phyloP scores from a whole-genome alignment of 2,888 invertebrate genomes.

The Polia nebulosa region DNA sequence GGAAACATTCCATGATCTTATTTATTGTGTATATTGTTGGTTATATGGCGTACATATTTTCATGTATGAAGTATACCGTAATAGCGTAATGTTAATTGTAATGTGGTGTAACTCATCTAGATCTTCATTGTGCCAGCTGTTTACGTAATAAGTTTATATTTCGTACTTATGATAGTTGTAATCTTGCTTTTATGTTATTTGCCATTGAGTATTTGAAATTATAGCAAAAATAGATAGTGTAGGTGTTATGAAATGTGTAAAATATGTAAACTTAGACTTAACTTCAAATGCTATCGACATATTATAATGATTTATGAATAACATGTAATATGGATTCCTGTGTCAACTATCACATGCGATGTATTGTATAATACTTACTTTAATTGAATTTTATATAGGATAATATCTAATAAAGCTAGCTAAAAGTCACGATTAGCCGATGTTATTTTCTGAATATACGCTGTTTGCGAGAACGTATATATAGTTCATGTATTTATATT shows the following conservation, averaged over 20 bases:
- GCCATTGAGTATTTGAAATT: slow-evolving; percentile 86
- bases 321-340: slow-evolving; percentile 75
- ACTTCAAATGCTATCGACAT: slow-evolving; percentile 73
- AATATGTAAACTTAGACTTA: slow-evolving; percentile 85
- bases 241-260: slow-evolving; percentile 82
- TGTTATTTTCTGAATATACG: slow-evolving; percentile 90
- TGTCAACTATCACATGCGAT: slow-evolving; percentile 76
- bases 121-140: slow-evolving; percentile 91
- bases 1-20: slow-evolving; percentile 90
- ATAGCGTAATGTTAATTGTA: slow-evolving; percentile 83
- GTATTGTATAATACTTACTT: slow-evolving; percentile 85
- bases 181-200: slow-evolving; percentile 87
- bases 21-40: slow-evolving; percentile 90
- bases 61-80: slow-evolving; percentile 85
- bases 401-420: slow-evolving; percentile 85
- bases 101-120: slow-evolving; percentile 87
- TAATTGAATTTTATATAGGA: slow-evolving; percentile 84
- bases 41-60: slow-evolving; percentile 88
- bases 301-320: slow-evolving; percentile 73
- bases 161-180: slow-evolving; percentile 89
- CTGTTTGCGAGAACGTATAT: slow-evolving; percentile 84
- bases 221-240: slow-evolving; percentile 86
- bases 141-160: slow-evolving; percentile 86
- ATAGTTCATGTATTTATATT: slow-evolving; percentile 88
- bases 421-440: slow-evolving; percentile 89